Conservation (phyloP, 2,113 vertebrate species). For the Pterocles orientalis region DNA sequence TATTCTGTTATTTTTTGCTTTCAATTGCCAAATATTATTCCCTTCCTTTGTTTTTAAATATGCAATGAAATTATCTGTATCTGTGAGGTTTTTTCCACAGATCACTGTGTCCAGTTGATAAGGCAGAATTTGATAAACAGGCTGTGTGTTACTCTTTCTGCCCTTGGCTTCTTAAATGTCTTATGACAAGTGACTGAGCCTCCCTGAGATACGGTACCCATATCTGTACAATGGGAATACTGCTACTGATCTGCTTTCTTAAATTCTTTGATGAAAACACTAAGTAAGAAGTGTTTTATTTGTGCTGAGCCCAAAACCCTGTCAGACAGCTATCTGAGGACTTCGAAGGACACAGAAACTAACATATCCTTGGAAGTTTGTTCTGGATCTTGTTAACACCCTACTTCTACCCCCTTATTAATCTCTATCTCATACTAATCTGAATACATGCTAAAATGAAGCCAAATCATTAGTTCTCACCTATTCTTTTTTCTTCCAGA, state of each 20-base stretch:
- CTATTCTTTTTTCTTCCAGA: background rate
- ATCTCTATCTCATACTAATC: conserved; percentile 15
- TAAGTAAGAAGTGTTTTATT: background rate
- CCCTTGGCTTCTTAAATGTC: background rate
- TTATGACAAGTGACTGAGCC: background rate
- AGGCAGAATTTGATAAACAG: background rate
- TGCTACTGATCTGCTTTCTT: background rate
- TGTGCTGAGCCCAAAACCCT: background rate
- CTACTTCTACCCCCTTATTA: background rate
- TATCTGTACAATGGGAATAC: background rate
- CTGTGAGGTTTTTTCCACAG: background rate
- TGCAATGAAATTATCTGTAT: background rate
- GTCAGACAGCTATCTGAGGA: background rate
- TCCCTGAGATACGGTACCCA: background rate
- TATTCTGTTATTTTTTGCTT: background rate
- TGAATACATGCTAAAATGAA: conserved; percentile 13
- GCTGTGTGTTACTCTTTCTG: background rate
- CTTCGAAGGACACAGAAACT: background rate
- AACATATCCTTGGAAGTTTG: background rate
- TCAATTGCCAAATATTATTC: background rate
- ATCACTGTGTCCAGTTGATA: background rate
- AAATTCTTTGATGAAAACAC: background rate
- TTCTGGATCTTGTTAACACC: background rate
- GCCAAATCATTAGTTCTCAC: conserved; percentile 21
- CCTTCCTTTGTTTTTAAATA: background rate